Evolutionary conservation across 1,140 invertebrate species (phyloP).

Genomic region (Ooceraea biroi): DNA sequence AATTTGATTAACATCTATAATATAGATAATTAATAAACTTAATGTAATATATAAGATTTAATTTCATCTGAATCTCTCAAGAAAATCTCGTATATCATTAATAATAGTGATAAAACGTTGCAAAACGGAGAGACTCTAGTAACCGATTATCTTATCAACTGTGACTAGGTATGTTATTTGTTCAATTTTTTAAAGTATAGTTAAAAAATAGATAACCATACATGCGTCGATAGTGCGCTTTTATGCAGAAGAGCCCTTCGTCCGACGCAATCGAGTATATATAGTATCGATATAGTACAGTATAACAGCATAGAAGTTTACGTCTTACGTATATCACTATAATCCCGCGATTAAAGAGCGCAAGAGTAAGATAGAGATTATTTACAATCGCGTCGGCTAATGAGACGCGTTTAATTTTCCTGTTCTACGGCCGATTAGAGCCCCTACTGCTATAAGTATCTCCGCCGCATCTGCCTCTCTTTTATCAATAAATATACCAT

Average conservation of each 20-base stretch:
- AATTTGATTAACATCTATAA: background rate
- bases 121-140: too few relatives aligned
- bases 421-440: constrained; percentile 22
- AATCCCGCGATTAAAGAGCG: constrained; percentile 30
- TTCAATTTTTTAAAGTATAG: too few relatives aligned
- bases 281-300: constrained; percentile 22
- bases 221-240: background rate
- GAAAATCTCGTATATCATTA: background rate
- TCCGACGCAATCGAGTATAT: constrained; percentile 17
- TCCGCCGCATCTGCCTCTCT: constrained; percentile 15
- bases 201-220: background rate
- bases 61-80: background rate
- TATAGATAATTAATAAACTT: background rate
- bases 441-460: constrained; percentile 61
- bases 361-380: constrained; percentile 62
- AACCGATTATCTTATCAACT: too few relatives aligned
- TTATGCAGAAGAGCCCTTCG: constrained; percentile 15
- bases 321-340: constrained; percentile 30
- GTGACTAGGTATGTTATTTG: too few relatives aligned
- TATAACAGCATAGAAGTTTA: constrained; percentile 37
- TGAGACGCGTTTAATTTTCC: constrained; percentile 40
- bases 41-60: background rate
- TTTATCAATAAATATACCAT: constrained; percentile 78
- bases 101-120: background rate
- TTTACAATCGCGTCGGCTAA: constrained; percentile 44